A percentile compares a stretch with the other conserved stretches of the same genome.
Conservation (phyloP, 1,140 invertebrate species). For the Monomorium pharaonis region DNA sequence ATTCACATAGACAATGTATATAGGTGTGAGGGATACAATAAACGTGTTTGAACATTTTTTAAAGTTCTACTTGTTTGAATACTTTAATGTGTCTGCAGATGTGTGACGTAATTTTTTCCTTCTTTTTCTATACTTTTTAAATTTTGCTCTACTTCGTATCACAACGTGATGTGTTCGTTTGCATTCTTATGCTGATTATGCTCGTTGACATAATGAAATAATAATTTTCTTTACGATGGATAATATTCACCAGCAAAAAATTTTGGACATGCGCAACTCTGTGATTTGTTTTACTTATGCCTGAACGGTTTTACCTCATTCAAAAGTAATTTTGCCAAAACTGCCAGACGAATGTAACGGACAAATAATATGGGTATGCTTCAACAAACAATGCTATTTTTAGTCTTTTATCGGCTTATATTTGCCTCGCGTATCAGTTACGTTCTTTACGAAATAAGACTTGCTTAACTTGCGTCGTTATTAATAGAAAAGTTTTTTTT, state of each 20-base stretch:
- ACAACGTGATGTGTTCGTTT: background rate
- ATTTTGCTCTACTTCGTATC: background rate
- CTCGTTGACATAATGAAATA: background rate
- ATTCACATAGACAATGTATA: too few relatives aligned
- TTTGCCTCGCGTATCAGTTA: conserved; percentile 60
- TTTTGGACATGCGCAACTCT: background rate
- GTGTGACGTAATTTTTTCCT: background rate
- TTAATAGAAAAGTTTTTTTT: conserved; percentile 42
- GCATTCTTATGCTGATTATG: background rate
- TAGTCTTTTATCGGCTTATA: conserved; percentile 62
- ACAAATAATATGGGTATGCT: conserved; percentile 19
- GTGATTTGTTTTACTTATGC: background rate
- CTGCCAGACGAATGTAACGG: background rate
- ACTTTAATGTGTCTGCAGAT: background rate
- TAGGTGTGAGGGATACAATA: background rate
- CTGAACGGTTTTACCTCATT: background rate
- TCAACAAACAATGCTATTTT: conserved; percentile 57
- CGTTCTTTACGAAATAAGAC: conserved; percentile 38
- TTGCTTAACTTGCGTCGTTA: conserved; percentile 20
- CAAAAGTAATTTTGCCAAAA: conserved; percentile 32
- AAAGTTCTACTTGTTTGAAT: background rate
- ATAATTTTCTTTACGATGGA: background rate
- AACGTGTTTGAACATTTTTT: background rate
- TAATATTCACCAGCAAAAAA: background rate
- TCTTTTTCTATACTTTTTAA: background rate